Percentiles rank a stretch among this genome's conserved stretches.
Evolutionary conservation across 2,888 invertebrate genomes (phyloP).

Genomic region (Steinernema carpocapsae): DNA sequence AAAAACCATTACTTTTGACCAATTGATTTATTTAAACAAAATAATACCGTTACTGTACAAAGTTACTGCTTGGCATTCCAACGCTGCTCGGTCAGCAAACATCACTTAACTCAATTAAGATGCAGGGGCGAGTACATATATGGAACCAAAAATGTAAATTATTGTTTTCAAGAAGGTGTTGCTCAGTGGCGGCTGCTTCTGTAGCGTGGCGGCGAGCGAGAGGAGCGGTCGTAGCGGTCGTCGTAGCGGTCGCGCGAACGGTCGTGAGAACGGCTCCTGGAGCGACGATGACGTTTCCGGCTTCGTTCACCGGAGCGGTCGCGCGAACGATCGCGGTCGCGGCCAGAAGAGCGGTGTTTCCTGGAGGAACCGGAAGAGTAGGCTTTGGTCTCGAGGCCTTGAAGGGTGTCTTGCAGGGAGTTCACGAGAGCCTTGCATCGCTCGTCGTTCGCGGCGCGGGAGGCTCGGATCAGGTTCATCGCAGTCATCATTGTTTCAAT

Average conservation of each 20-base stretch:
- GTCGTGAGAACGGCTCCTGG: slow-evolving; percentile 38
- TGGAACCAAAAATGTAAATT: too few species aligned
- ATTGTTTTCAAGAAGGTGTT: too few species aligned
- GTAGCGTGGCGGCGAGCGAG: slow-evolving; percentile 1
- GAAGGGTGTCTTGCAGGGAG: slow-evolving; percentile 88
- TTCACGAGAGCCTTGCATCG: slow-evolving; percentile 96
- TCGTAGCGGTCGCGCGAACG: slow-evolving; percentile 30
- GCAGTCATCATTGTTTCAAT: slow-evolving; percentile 98
- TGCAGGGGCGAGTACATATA: too few species aligned
- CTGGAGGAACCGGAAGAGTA: slow-evolving; percentile 5
- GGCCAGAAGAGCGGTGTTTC: slow-evolving; percentile 37
- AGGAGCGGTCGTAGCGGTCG: neutral
- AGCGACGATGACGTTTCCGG: slow-evolving; percentile 39
- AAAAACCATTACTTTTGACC: too few species aligned
- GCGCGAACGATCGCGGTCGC: slow-evolving; percentile 41
- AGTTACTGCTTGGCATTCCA: too few species aligned
- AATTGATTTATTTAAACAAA: too few species aligned
- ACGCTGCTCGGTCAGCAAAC: too few species aligned
- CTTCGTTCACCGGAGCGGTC: slow-evolving; percentile 40
- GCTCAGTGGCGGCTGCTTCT: slow-evolving; percentile 2
- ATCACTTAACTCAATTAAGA: too few species aligned
- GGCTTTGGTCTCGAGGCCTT: slow-evolving; percentile 90
- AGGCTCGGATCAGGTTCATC: slow-evolving; percentile 96
- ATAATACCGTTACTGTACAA: too few species aligned
- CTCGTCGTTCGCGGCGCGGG: slow-evolving; percentile 92